Conservation (phyloP, 2,888 invertebrate species). For the Dicyrtoma fusca region DNA sequence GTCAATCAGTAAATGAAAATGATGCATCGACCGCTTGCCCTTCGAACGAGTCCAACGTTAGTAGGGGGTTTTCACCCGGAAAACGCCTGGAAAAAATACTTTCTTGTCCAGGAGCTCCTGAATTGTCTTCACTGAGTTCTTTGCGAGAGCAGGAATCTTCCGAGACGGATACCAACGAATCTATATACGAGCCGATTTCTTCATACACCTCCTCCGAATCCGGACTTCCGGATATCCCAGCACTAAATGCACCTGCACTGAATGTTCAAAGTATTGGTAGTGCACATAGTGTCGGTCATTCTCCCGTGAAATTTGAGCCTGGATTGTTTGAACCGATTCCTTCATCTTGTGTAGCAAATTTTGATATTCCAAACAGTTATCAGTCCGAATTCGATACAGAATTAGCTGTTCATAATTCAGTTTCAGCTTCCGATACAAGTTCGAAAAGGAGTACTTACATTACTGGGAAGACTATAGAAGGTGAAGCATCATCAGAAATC, state of each 20-base stretch:
- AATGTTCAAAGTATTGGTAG: neutral
- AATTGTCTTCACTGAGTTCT: neutral
- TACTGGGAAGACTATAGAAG: too few species aligned
- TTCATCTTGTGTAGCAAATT: neutral
- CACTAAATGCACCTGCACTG: neutral
- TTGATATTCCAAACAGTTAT: too few species aligned
- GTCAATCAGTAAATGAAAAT: neutral
- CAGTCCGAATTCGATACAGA: too few species aligned
- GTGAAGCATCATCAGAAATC: too few species aligned
- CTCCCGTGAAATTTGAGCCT: neutral
- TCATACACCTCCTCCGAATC: constrained; percentile 42
- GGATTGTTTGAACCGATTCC: neutral
- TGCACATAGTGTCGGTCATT: neutral
- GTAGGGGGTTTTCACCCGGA: neutral
- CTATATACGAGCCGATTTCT: constrained; percentile 49
- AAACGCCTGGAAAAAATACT: constrained; percentile 8
- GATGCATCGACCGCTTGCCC: neutral
- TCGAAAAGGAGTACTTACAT: too few species aligned
- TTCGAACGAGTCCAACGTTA: neutral
- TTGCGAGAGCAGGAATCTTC: neutral
- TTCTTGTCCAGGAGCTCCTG: constrained; percentile 18
- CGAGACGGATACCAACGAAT: constrained; percentile 19
- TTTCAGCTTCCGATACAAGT: too few species aligned
- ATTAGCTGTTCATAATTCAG: too few species aligned
- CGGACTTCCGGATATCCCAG: constrained; percentile 10